Base-by-base conservation (phyloP, 2,888 invertebrate species). In the Camponotus fellah region DNA sequence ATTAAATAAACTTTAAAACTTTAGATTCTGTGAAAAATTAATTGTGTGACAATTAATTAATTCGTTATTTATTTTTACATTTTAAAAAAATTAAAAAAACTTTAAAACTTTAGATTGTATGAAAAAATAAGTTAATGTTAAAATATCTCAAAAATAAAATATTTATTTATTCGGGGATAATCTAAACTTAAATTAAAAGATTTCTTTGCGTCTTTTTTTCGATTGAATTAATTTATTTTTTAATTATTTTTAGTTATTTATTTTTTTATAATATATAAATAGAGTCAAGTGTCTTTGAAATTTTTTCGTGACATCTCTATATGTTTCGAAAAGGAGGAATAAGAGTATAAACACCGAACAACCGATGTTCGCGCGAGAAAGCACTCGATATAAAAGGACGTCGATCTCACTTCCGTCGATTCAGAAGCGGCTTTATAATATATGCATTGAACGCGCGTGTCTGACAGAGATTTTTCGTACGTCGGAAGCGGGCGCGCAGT, bases 361-460 rank as follows among this genome's bases (percentile, higher is more conserved):
- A 43, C 26, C 21, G 4, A 34, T 9, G 56, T 26, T 76, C 49
- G 26, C 76, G 76, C 34, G 21, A 69, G 34, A 43, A 71, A 5
- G 43, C 43, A 34, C 21, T 21, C 65, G 17, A 32, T 79, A 32
- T 79, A 69, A 60, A 71, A 79, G 66, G 5, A 75, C 75, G 26
- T 71, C 43, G 69, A 69, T 69, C 34, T 43, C 43, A 14, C 56
- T 37, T 17, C 5, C 14, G 32, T 14, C 56, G 21, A 34, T 34
- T 43, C 58, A 34, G 26, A 26, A 32, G n/a, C 17, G 43, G 43
- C 34, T 58, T 79, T 21, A 46, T 79, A 79, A 71, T 79, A 46
- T 46, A 79, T 60, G 72, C 79, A 79, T 66, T 66, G 76, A 66
- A 77, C 60, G 46, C 60, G 43, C 60, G 46, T 46, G 46, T 71